Evolutionary conservation across 2,113 vertebrate genomes (phyloP).

Genomic region (Sinocyclocheilus maitianheensis): DNA sequence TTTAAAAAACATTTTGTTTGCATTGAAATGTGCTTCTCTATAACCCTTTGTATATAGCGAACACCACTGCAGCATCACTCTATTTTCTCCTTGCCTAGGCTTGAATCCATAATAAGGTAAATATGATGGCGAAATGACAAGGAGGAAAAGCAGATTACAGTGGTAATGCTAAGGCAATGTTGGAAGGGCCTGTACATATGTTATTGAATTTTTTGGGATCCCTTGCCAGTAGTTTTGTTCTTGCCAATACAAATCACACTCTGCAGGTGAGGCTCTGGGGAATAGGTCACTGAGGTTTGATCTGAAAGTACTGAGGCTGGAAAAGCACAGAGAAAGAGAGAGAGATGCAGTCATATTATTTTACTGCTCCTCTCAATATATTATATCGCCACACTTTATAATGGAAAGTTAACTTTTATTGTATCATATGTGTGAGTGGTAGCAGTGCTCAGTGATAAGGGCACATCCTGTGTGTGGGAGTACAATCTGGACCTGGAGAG

Average conservation of each 20-base stretch:
- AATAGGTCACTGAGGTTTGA: slow-evolving; percentile 70
- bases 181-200: slow-evolving; percentile 66
- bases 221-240: slow-evolving; percentile 52
- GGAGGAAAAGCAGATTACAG: slow-evolving; percentile 47
- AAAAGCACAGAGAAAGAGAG: slow-evolving; percentile 1
- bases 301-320: slow-evolving; percentile 44
- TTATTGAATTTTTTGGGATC: slow-evolving; percentile 61
- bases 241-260: slow-evolving; percentile 74
- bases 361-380: slow-evolving; percentile 36
- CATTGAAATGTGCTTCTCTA: neutral
- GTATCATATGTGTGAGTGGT: slow-evolving; percentile 41
- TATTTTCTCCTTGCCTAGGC: neutral
- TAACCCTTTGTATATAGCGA: neutral
- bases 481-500: slow-evolving; percentile 51
- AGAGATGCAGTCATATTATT: neutral
- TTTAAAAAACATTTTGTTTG: neutral
- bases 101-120: slow-evolving; percentile 13
- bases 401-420: slow-evolving; percentile 49
- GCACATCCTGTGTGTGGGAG: slow-evolving; percentile 45
- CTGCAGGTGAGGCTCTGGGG: slow-evolving; percentile 66
- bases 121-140: slow-evolving; percentile 13
- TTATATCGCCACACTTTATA: neutral
- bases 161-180: slow-evolving; percentile 56
- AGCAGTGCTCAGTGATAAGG: slow-evolving; percentile 35
- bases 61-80: neutral